phyloP scores from a whole-genome alignment of 1,140 invertebrate species.

The Archivesica marissinica region DNA sequence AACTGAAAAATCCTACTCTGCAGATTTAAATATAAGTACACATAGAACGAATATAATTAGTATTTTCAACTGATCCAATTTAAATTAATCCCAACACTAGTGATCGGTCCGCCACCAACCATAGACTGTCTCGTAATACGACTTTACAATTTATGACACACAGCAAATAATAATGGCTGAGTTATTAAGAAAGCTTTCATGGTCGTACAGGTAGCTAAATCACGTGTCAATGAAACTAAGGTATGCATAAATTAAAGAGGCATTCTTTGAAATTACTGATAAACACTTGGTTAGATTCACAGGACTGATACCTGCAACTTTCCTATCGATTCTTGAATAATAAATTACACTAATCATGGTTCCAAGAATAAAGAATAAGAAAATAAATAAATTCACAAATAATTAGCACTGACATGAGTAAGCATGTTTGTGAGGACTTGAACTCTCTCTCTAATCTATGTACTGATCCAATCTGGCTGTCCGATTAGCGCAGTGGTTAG shows the following conservation, averaged over 20 bases:
- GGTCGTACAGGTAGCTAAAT: constrained; percentile 35
- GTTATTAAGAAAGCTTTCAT: background rate
- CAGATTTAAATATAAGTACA: background rate
- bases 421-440: too few relatives aligned
- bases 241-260: constrained; percentile 47
- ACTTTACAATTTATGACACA: constrained; percentile 41
- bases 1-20: background rate
- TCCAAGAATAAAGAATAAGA: too few relatives aligned
- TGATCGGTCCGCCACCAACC: background rate
- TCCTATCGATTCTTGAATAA: background rate
- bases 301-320: background rate
- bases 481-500: too few relatives aligned
- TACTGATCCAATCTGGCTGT: too few relatives aligned
- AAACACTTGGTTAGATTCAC: background rate
- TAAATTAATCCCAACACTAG: constrained; percentile 20
- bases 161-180: constrained; percentile 26
- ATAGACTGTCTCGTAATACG: constrained; percentile 8
- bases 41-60: background rate
- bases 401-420: too few relatives aligned
- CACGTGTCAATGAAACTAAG: constrained; percentile 29
- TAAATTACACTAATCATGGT: too few relatives aligned
- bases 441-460: too few relatives aligned
- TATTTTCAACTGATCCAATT: constrained; percentile 19
- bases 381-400: too few relatives aligned
- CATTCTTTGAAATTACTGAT: background rate